Percentiles rank a stretch among this genome's conserved stretches.
Conservation (phyloP, 2,888 invertebrate genomes). For the Tipula vernalis region DNA sequence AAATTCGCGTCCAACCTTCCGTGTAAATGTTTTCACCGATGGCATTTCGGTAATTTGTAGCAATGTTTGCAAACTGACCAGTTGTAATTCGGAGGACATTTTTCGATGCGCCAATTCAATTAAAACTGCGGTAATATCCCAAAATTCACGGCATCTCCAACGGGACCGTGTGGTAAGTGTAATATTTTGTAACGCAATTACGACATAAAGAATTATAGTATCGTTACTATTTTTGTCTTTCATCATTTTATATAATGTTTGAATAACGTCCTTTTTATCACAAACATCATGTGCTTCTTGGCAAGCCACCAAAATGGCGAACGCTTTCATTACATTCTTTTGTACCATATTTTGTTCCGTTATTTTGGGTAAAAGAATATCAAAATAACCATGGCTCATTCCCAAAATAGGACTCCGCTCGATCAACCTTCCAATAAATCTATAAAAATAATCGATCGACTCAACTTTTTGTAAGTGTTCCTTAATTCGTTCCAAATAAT, state of each 20-base stretch:
- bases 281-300: not conserved
- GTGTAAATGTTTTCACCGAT: constrained; percentile 26
- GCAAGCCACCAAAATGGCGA: constrained; percentile 22
- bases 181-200: constrained; percentile 24
- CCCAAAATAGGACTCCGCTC: constrained; percentile 23
- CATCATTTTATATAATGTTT: constrained; percentile 15
- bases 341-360: constrained; percentile 12
- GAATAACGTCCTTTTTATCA: not conserved
- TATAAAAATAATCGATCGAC: constrained; percentile 23
- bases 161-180: constrained; percentile 24
- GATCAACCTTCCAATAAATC: constrained; percentile 26
- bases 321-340: constrained; percentile 26
- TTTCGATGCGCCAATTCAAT: constrained; percentile 21
- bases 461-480: constrained; percentile 18
- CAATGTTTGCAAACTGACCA: constrained; percentile 26
- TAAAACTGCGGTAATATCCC: constrained; percentile 23
- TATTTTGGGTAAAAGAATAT: constrained; percentile 24
- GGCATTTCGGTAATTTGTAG: constrained; percentile 29
- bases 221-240: constrained; percentile 20
- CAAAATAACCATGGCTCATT: constrained; percentile 26
- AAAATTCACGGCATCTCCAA: constrained; percentile 28
- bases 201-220: not conserved
- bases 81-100: constrained; percentile 23
- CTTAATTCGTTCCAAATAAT: constrained; percentile 21
- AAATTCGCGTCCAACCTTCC: constrained; percentile 12